phyloP scores from a whole-genome alignment of 2,113 vertebrate species.

The Pelvicachromis taeniatus region DNA sequence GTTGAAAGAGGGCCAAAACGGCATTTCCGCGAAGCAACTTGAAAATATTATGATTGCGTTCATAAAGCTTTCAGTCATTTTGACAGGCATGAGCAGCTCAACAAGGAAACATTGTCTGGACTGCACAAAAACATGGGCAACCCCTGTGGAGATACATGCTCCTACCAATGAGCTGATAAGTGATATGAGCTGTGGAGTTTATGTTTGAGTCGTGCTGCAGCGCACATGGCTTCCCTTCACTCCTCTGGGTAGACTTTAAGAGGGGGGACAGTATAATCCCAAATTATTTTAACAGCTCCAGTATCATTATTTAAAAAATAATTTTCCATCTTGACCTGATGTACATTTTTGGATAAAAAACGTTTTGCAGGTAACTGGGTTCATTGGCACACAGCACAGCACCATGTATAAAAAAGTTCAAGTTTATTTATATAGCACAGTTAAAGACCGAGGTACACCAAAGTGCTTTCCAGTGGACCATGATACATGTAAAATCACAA shows the following conservation, averaged over 20 bases:
- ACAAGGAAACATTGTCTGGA: constrained; percentile 37
- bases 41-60: constrained; percentile 49
- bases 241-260: not conserved
- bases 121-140: not conserved
- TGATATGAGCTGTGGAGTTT: constrained; percentile 59
- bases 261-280: not conserved
- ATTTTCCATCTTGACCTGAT: not conserved
- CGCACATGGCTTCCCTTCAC: not conserved
- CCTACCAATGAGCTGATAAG: constrained; percentile 53
- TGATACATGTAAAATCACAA: no score
- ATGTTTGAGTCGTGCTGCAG: constrained; percentile 3
- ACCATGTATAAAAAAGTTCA: no score
- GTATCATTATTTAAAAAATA: not conserved
- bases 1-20: constrained; percentile 17
- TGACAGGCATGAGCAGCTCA: constrained; percentile 33
- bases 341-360: not conserved
- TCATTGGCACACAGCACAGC: not conserved
- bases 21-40: constrained; percentile 1
- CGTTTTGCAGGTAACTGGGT: not conserved
- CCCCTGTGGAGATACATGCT: constrained; percentile 23
- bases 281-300: not conserved
- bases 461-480: no score
- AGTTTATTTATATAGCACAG: no score
- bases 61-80: constrained; percentile 51
- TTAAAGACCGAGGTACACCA: no score